phyloP scores from a whole-genome alignment of 2,797 vertebrate genomes.

The Lateolabrax maculatus region DNA sequence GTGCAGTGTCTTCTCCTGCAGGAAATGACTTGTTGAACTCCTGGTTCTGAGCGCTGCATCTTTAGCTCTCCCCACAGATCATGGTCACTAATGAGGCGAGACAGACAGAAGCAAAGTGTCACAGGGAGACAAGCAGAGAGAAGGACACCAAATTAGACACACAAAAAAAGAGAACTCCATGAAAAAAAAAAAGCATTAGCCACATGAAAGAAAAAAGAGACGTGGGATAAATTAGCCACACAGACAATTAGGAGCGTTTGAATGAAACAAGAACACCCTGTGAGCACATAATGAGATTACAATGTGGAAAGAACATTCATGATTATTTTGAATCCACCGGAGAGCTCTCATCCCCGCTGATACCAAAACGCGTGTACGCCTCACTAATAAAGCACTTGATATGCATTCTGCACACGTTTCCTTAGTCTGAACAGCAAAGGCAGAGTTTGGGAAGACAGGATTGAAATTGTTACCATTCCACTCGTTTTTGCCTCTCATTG shows the following conservation, averaged over 20 bases:
- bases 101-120: constrained; percentile 41
- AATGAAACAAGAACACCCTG: constrained; percentile 77
- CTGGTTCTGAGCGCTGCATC: constrained; percentile 57
- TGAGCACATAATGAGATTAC: constrained; percentile 78
- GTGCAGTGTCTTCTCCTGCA: constrained; percentile 57
- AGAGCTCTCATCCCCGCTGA: constrained; percentile 56
- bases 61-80: constrained; percentile 65
- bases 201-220: constrained; percentile 39
- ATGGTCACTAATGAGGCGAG: constrained; percentile 69
- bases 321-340: constrained; percentile 75
- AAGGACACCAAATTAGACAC: constrained; percentile 5
- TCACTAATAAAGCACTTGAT: constrained; percentile 69
- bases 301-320: constrained; percentile 77
- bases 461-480: background rate
- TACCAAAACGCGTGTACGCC: constrained; percentile 41
- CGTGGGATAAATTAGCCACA: constrained; percentile 61
- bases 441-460: constrained; percentile 20
- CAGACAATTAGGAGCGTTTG: constrained; percentile 69
- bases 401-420: constrained; percentile 55
- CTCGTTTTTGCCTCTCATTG: constrained; percentile 4
- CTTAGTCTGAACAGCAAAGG: constrained; percentile 37
- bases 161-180: constrained; percentile 1
- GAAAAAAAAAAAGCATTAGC: constrained; percentile 18
- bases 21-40: constrained; percentile 79
- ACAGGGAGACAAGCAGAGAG: constrained; percentile 28